phyloP scores from a whole-genome alignment of 2,113 vertebrate species.

The Crotalus viridis region DNA sequence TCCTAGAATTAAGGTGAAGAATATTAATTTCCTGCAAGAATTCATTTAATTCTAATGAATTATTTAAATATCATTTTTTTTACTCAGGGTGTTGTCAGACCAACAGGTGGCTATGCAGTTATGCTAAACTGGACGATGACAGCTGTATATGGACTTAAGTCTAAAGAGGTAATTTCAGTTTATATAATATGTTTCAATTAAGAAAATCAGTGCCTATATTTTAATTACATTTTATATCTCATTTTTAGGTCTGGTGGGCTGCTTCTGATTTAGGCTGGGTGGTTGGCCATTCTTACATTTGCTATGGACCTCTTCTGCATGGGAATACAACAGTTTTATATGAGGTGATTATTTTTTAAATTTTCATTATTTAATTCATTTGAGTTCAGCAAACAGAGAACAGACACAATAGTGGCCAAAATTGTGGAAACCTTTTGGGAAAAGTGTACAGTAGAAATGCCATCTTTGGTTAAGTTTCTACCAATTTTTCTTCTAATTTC shows the following conservation, averaged over 20 bases:
- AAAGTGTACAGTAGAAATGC: too few relatives aligned
- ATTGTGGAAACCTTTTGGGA: too few relatives aligned
- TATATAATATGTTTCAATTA: not conserved
- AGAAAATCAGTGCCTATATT: not conserved
- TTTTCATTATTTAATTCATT: not conserved
- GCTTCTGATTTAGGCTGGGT: slow-evolving; percentile 98
- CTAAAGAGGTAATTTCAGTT: slow-evolving; percentile 85
- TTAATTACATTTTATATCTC: slow-evolving; percentile 14
- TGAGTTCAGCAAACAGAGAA: not conserved
- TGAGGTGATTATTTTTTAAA: slow-evolving; percentile 75
- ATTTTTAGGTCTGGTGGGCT: slow-evolving; percentile 94
- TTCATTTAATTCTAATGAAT: not conserved
- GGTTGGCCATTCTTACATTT: slow-evolving; percentile 97
- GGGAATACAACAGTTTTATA: slow-evolving; percentile 92
- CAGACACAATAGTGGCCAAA: not conserved
- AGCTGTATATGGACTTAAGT: slow-evolving; percentile 86
- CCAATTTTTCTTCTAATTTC: too few relatives aligned
- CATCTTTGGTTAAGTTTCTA: too few relatives aligned
- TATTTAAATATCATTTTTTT: slow-evolving; percentile 43
- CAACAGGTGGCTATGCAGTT: slow-evolving; percentile 92
- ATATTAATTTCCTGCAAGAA: not conserved
- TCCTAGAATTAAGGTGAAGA: not conserved
- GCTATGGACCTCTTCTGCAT: slow-evolving; percentile 92
- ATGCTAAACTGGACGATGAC: slow-evolving; percentile 98
- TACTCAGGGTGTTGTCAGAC: slow-evolving; percentile 85